phyloP scores from a whole-genome alignment of 1,140 invertebrate species.

The Apis cerana region DNA sequence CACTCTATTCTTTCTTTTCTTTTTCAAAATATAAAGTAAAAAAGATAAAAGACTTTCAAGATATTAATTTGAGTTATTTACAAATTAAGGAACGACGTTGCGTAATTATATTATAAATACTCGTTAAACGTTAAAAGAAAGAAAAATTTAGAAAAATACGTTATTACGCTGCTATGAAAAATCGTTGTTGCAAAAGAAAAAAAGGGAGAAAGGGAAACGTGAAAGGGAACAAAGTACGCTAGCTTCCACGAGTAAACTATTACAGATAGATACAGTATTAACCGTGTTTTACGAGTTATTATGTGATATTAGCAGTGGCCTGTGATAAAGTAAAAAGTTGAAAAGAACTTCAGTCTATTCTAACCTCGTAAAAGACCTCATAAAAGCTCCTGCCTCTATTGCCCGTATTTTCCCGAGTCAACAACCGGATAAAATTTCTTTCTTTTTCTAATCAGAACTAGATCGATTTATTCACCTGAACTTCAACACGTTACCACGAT shows the following conservation, averaged over 20 bases:
- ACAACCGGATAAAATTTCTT: neutral
- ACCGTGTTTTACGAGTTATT: slow-evolving; percentile 31
- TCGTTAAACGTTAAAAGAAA: neutral
- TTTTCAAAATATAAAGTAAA: neutral
- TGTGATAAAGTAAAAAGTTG: slow-evolving; percentile 36
- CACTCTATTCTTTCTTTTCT: neutral
- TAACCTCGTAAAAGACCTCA: slow-evolving; percentile 18
- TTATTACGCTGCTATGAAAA: neutral
- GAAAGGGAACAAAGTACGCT: neutral
- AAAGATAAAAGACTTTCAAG: neutral
- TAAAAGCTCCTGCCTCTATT: slow-evolving; percentile 2
- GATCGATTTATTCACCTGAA: neutral
- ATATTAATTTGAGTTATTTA: neutral
- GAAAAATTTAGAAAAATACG: neutral
- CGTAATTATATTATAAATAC: neutral
- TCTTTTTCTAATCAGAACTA: neutral
- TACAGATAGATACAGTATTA: slow-evolving; percentile 12
- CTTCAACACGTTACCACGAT: neutral
- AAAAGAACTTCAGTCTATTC: slow-evolving; percentile 9
- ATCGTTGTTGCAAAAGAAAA: neutral
- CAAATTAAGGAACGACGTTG: neutral
- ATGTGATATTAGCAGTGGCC: slow-evolving; percentile 7
- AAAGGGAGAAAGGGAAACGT: too few relatives aligned
- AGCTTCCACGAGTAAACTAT: slow-evolving; percentile 5
- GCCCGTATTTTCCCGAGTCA: slow-evolving; percentile 1